Evolutionary conservation across 2,888 invertebrate genomes (phyloP), one percentile per base, ranked within the genome.

Genomic region (Chelonus formosanus): DNA sequence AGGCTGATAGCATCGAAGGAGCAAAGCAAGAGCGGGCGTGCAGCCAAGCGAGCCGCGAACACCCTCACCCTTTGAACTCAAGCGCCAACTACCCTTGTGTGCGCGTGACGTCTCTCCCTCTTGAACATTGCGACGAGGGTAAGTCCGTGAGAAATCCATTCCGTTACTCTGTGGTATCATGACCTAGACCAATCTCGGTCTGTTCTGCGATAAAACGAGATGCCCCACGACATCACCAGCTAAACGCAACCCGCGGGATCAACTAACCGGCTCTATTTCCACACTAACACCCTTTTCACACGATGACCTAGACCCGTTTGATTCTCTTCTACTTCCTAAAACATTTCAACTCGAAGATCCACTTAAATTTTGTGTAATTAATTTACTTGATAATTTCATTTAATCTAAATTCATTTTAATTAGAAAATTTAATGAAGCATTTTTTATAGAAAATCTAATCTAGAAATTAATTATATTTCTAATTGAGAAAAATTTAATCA

Each of bases 1-100:
- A 77, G 77, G 75, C 75, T 75, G 81, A 81, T 81, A 81, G 78
- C 76, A 78, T 80, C 79, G 79, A 73, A 74, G 76, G 73, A 73
- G 67, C 60, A 59, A 20, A 54, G 53, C 35, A 47, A 55, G 53
- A 20, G 53, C 73, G 78, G 76, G 77, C 75, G 76, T 73, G 74
- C 72, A 80, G 77, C 76, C 77, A 78, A 75, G 73, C 76, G 74
- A 73, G 74, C 73, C 72, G 73, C 65, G 70, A 67, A 56, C 71
- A 71, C 71, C 73, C 68, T 69, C 71, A 71, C 71, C 73, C 68
- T 69, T 70, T 62, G 58, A 55, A 48, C 67, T 55, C 59, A 47
- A 68, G 44, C 66, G 65, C 58, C 64, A 48, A 50, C 60, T 40
- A 50, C 65, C 62, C 62, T 64, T 60, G 60, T 40, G 60, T 63